Conservation (phyloP, 2,888 invertebrate species). For the Rhagonycha lutea region DNA sequence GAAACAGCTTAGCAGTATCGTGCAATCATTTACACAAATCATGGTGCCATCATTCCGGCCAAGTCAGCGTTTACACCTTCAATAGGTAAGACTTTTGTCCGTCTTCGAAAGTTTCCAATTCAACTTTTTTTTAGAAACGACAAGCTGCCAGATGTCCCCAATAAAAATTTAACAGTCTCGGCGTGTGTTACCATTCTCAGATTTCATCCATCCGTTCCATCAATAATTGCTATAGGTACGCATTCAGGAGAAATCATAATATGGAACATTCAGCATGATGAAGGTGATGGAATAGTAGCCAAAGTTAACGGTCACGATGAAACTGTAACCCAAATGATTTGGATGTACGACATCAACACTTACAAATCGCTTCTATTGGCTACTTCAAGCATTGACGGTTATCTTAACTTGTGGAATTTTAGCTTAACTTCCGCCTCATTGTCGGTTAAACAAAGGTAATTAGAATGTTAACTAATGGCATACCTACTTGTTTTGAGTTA, state of each 20-base stretch:
- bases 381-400: slow-evolving; percentile 48
- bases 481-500: not conserved
- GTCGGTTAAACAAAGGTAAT: slow-evolving; percentile 39
- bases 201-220: slow-evolving; percentile 58
- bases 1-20: slow-evolving; percentile 50
- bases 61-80: slow-evolving; percentile 46
- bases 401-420: slow-evolving; percentile 49
- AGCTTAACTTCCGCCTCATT: slow-evolving; percentile 30
- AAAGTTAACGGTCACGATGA: slow-evolving; percentile 47
- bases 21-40: slow-evolving; percentile 48
- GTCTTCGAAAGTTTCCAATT: not conserved
- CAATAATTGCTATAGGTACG: slow-evolving; percentile 57
- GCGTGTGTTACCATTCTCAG: slow-evolving; percentile 55
- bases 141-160: slow-evolving; percentile 43
- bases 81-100: slow-evolving; percentile 37
- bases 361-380: slow-evolving; percentile 43
- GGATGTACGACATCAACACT: slow-evolving; percentile 47
- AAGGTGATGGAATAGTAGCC: slow-evolving; percentile 41
- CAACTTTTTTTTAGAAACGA: slow-evolving; percentile 41
- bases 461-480: not conserved
- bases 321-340: slow-evolving; percentile 47
- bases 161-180: slow-evolving; percentile 45
- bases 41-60: slow-evolving; percentile 54
- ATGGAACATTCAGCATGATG: slow-evolving; percentile 49
- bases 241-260: slow-evolving; percentile 47